phyloP scores from a whole-genome alignment of 2,797 vertebrate species.

The Pyrocephalus nanus region DNA sequence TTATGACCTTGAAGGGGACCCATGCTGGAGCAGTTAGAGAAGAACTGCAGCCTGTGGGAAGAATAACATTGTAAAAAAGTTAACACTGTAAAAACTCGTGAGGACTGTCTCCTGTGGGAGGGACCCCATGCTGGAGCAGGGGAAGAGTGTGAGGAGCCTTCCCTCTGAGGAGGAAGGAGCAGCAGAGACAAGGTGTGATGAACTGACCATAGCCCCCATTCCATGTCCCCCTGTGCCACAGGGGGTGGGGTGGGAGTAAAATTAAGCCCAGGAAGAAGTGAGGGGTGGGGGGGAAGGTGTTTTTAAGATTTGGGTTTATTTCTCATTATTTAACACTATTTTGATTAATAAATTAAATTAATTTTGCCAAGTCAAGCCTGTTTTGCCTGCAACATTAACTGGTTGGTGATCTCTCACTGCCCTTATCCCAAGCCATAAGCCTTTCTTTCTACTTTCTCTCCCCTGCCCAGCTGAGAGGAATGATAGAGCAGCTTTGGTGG shows the following conservation, averaged over 20 bases:
- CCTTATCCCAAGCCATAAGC: not conserved
- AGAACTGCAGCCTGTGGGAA: not conserved
- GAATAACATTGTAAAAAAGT: not conserved
- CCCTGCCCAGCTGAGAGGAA: not conserved
- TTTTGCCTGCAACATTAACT: not conserved
- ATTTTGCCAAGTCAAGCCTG: not conserved
- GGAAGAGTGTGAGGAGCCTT: not conserved
- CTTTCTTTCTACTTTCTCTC: not conserved
- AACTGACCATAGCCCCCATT: not conserved
- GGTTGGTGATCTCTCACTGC: not conserved
- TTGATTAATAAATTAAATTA: not conserved
- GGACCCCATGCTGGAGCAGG: not conserved
- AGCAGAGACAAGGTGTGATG: rapidly evolving
- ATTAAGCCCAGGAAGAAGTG: not conserved
- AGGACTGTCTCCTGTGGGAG: not conserved
- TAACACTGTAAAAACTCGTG: not conserved
- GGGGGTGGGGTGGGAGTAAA: not conserved
- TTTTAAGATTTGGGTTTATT: not conserved
- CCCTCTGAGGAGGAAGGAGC: not conserved
- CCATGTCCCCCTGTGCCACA: not conserved
- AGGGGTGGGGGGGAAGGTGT: rapidly evolving
- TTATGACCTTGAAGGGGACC: not conserved
- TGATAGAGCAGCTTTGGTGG: not conserved
- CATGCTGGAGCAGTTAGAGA: not conserved
- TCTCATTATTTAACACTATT: not conserved